phyloP scores from a whole-genome alignment of 2,797 vertebrate species.

The Cuculus canorus region DNA sequence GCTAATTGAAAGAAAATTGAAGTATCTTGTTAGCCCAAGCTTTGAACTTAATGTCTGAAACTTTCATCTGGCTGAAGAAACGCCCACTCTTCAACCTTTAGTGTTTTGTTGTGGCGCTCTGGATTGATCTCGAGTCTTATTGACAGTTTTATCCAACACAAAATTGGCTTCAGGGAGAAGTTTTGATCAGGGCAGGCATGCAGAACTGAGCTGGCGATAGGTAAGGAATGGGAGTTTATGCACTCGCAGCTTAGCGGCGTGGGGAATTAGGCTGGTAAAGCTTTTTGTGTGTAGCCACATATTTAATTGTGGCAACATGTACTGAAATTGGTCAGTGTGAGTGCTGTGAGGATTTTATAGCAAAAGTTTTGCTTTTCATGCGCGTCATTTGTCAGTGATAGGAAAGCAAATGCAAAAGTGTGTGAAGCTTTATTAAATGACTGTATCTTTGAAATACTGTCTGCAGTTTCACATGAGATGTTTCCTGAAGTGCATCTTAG shows the following conservation, averaged over 20 bases:
- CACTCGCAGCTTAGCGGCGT: accelerated
- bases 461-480: not conserved
- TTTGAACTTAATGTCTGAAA: not conserved
- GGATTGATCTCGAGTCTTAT: not conserved
- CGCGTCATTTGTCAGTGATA: not conserved
- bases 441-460: not conserved
- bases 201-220: not conserved
- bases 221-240: not conserved
- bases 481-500: not conserved
- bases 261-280: not conserved
- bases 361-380: not conserved
- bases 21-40: not conserved
- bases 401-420: not conserved
- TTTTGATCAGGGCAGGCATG: not conserved
- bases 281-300: not conserved
- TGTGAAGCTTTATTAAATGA: not conserved
- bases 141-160: not conserved
- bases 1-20: not conserved
- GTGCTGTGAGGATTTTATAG: not conserved
- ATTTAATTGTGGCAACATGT: accelerated
- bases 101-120: accelerated
- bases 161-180: not conserved
- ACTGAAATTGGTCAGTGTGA: not conserved
- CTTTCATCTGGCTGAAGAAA: not conserved
- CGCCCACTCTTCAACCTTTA: not conserved